phyloP scores from a whole-genome alignment of 1,140 invertebrate genomes.

The Ips nitidus region DNA sequence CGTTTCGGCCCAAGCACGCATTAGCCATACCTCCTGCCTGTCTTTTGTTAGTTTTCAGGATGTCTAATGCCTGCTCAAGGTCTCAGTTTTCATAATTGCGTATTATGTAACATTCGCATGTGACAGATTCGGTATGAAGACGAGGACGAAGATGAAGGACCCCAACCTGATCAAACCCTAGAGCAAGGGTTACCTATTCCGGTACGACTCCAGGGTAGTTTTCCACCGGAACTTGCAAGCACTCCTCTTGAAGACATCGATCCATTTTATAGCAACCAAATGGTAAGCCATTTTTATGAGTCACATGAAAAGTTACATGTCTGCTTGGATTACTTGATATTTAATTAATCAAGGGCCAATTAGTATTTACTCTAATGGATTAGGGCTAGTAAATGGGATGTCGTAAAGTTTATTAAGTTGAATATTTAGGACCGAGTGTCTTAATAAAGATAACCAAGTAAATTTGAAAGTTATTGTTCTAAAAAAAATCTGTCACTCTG shows the following conservation, averaged over 20 bases:
- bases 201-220: conserved; percentile 83
- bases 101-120: conserved; percentile 20
- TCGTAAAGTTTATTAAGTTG: no score
- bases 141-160: conserved; percentile 94
- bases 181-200: conserved; percentile 90
- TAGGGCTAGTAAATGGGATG: no score
- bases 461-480: no score
- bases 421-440: no score
- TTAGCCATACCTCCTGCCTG: no score
- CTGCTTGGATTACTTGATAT: no score
- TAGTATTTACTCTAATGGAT: no score
- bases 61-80: background rate
- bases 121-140: conserved; percentile 87
- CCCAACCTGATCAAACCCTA: conserved; percentile 88
- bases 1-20: background rate
- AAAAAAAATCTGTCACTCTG: no score
- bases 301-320: background rate
- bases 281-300: conserved; percentile 61
- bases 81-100: background rate
- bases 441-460: no score
- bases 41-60: no score
- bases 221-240: conserved; percentile 87
- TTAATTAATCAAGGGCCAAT: no score
- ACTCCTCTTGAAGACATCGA: conserved; percentile 96
- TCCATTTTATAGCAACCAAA: conserved; percentile 88